Base-by-base conservation (phyloP, 1,140 invertebrate species). In the Dendroctonus valens region DNA sequence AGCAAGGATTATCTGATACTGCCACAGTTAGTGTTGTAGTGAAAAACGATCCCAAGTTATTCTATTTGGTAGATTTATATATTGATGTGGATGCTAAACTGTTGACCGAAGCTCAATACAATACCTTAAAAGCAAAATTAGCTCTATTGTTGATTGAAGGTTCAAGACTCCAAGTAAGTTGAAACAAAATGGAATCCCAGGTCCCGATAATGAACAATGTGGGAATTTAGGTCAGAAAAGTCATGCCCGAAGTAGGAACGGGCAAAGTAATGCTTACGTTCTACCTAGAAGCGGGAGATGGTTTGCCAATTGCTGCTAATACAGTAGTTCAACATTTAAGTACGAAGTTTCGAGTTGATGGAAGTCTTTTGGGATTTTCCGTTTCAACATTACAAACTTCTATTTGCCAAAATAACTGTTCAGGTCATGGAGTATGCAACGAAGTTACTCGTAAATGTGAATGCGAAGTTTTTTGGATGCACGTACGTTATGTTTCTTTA, bases 391-490 rank as follows among this genome's bases (percentile, higher is more conserved):
- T 95, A 53, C 89, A 93, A 74, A 93, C 93, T 9, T 83, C 86
- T 65, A 83, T 95, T 51, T 97, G 95, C 73, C 93, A 97, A 75
- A 96, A 96, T 80, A 88, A 92, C 78, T 97, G 94, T 81, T 96
- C 94, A 44, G 91, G 90, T 2, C 94, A 97, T 80, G 95, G 94
- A 46, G 85, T 87, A 14, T 97, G 95, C 79, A 88, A 96, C 79
- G 87, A 91, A 75, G 84, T 87, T 68, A 90, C 90, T 7, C 85
- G 93, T 74, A 83, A 87, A 55, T 98, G 95, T 75, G 82, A 91
- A 53, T 98, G 95, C 81, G 92, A 96, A 80, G 90, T 93, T 39
- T 97, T 97, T 82, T 98, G 94, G 94, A 97, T 97, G 92, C 89
- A 94, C 81, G 84, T 84, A 72, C 57, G 60, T 48, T 6, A 55